Conservation (phyloP, 2,888 invertebrate genomes). For the Drosophila yooni region DNA sequence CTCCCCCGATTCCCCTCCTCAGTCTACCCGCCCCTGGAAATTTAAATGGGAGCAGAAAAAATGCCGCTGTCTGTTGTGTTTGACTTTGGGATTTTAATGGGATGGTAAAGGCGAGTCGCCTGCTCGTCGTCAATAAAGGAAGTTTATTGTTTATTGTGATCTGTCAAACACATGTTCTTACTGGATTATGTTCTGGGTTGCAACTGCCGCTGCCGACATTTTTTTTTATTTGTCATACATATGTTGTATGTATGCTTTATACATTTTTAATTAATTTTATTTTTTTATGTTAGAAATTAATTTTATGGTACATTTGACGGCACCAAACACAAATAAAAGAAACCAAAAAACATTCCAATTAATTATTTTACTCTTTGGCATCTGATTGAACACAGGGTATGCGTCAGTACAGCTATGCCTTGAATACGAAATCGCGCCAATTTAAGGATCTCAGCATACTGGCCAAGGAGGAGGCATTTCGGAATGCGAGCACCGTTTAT, state of each 20-base stretch:
- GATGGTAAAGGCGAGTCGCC: slow-evolving; percentile 33
- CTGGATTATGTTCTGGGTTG: slow-evolving; percentile 6
- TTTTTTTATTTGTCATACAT: background rate
- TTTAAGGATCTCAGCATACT: slow-evolving; percentile 85
- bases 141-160: slow-evolving; percentile 46
- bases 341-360: background rate
- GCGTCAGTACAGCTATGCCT: slow-evolving; percentile 75
- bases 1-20: background rate
- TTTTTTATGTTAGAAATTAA: slow-evolving; percentile 12
- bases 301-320: slow-evolving; percentile 39
- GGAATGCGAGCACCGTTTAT: slow-evolving; percentile 88
- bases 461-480: slow-evolving; percentile 85
- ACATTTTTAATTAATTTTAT: background rate
- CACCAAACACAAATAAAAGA: slow-evolving; percentile 2
- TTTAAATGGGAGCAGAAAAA: slow-evolving; percentile 7
- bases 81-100: slow-evolving; percentile 24
- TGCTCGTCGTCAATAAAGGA: slow-evolving; percentile 40
- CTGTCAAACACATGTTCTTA: slow-evolving; percentile 42
- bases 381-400: slow-evolving; percentile 71
- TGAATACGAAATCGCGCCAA: slow-evolving; percentile 73
- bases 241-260: background rate
- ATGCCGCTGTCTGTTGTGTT: background rate
- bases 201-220: background rate
- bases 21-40: background rate
- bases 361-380: background rate